phyloP scores from a whole-genome alignment of 2,888 invertebrate species.

The Lottia scabra region DNA sequence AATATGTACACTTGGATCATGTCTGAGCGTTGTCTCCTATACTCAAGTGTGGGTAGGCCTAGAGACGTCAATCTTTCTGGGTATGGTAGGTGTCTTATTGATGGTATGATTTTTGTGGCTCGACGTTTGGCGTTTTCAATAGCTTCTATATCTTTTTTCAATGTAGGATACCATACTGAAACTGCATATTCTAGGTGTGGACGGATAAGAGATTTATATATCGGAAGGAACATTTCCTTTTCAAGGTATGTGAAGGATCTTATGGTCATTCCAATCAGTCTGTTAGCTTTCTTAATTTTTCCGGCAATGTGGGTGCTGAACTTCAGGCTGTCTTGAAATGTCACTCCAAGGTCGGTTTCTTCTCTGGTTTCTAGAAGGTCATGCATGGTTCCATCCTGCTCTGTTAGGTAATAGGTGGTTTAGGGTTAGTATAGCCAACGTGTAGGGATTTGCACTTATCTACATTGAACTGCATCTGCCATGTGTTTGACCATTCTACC shows the following conservation, averaged over 20 bases:
- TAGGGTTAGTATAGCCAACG: slow-evolving; percentile 4
- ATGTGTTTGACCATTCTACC: slow-evolving; percentile 19
- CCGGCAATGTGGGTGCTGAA: slow-evolving; percentile 9
- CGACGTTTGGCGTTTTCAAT: slow-evolving; percentile 21
- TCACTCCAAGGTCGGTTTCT: slow-evolving; percentile 17
- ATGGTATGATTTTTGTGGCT: slow-evolving; percentile 20
- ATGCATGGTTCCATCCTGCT: not conserved
- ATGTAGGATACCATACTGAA: slow-evolving; percentile 15
- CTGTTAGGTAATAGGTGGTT: no score
- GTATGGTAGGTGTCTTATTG: slow-evolving; percentile 10
- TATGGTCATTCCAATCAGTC: slow-evolving; percentile 11
- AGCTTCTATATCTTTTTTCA: slow-evolving; percentile 14
- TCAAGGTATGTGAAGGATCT: slow-evolving; percentile 7
- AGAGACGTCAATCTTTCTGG: not conserved
- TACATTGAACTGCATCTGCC: slow-evolving; percentile 23
- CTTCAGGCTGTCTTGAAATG: slow-evolving; percentile 16
- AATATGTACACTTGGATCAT: no score
- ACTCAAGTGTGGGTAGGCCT: no score
- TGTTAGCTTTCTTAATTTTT: slow-evolving; percentile 10
- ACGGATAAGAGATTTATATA: no score
- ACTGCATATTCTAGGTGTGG: slow-evolving; percentile 23
- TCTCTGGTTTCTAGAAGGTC: slow-evolving; percentile 1
- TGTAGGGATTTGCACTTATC: slow-evolving; percentile 20
- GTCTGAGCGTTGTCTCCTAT: no score
- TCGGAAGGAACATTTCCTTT: slow-evolving; percentile 9